Evolutionary conservation across 2,113 vertebrate genomes (phyloP), one percentile per base, ranked within the genome.

Genomic region (Pagrus major): DNA sequence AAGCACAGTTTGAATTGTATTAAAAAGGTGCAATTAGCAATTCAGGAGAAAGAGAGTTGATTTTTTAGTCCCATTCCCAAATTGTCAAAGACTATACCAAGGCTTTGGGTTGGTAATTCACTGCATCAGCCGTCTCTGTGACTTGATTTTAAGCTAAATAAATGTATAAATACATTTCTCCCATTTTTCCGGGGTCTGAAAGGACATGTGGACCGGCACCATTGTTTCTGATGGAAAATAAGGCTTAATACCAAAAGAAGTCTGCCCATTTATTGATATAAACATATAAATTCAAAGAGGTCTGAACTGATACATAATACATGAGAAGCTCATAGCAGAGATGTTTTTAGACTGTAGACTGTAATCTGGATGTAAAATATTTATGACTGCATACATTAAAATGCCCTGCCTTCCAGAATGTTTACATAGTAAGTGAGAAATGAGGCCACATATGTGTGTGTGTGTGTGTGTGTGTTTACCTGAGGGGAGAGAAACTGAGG

Each of bases 401-500:
- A 52, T 5, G 8, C 3, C 18, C 47, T 65, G 14, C 33, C 27
- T 39, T 11, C 25, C 47, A 23, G 21, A 41, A 1, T 39, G 41
- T 49, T 20, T 39, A 6, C 15, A 33, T n/a, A 64, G 6, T 29
- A 33, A 64, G 14, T 35, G n/a, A 58, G 31, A 66, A 68, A 68
- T 51, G 1, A 65, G 14, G 11, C 20, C 6, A 10, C 8, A 20
- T 44, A 9, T 23, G 41, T 54, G n/a, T 60, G 35, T 66, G 33
- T 63, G 33, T 60, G 49, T 65, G 44, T 78, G 18, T 33, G 11
- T 61, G 63, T 63, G 15, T 33, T 1, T 86, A 98, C 98, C 98
- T 99, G 97, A 99, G 97, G 98, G 97, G 97, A 98, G 95, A 98
- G 96, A 97, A 99, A 98, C 96, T 97, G 98, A 99, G 98, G 97